Percentiles rank a stretch among this genome's conserved stretches.
Conservation (phyloP, 2,113 vertebrate species). For the Bubo bubo region DNA sequence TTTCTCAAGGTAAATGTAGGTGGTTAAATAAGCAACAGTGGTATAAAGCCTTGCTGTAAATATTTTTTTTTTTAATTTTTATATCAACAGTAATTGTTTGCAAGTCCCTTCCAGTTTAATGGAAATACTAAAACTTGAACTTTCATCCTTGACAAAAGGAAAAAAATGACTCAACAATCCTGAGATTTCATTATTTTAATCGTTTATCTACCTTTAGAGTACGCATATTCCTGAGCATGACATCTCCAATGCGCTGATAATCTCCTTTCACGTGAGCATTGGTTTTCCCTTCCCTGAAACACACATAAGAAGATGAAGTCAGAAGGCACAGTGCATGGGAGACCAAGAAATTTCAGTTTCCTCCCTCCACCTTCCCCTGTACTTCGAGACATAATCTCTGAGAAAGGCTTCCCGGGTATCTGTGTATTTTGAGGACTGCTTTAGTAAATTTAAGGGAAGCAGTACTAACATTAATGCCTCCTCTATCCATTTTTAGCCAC, state of each 20-base stretch:
- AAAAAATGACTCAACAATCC: not conserved
- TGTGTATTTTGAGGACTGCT: not conserved
- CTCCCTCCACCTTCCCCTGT: not conserved
- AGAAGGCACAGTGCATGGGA: accelerated
- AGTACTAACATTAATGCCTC: not conserved
- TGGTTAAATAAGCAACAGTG: not conserved
- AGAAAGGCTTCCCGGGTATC: accelerated
- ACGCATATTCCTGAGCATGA: constrained; percentile 91
- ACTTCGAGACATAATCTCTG: not conserved
- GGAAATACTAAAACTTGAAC: not conserved
- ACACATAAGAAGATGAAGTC: not conserved
- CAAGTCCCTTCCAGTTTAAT: not conserved
- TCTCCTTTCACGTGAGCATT: constrained; percentile 80
- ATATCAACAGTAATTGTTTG: not conserved
- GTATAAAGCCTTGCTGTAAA: not conserved
- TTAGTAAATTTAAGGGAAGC: not conserved
- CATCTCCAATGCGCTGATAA: constrained; percentile 88
- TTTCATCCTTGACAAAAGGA: not conserved
- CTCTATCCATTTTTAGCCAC: not conserved
- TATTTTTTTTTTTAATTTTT: not conserved
- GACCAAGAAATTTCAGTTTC: not conserved
- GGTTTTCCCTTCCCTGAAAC: constrained; percentile 86
- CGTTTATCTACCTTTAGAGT: constrained; percentile 83
- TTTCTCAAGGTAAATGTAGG: not conserved
- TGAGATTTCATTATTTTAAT: accelerated